Evolutionary conservation across 2,797 vertebrate genomes (phyloP), one percentile per base, ranked within the genome.

Genomic region (Pseudochaenichthys georgianus): DNA sequence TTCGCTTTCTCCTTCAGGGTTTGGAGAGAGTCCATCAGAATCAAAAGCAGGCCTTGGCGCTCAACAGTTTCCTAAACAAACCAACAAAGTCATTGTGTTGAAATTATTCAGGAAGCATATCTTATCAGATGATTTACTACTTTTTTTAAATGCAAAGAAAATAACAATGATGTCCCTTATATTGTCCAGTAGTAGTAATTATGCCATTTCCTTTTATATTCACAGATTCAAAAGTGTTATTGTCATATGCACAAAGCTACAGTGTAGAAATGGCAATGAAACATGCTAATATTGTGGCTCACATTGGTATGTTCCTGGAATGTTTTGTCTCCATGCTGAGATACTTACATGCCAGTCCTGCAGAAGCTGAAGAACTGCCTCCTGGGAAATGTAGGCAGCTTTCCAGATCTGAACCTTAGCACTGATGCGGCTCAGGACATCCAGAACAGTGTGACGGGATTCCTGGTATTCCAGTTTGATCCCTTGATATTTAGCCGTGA

Each of bases 341-440:
- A 48, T 55, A 90, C 93, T 93, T 87, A 98, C 97, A 70, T 93
- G 95, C 96, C 96, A 98, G 77, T 96, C 96, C 83, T 93, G 84
- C 67, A 96, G 87, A 16, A 96, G 84, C 46, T 72, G 74, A 42
- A 86, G 81, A 46, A 95, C 92, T 0, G 91, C 88, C 47, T 96
- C 96, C 78, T 93, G 94, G 28, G 90, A 94, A 48, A 88, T 92
- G 5, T 94, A 97, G 38, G 95, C 95, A 55, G 89, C 13, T n/a
- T 90, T 91, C 96, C 97, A 97, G 65, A 92, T 82, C 75, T 93
- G 91, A 59, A 98, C 60, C 57, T 96, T 97, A 11, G 78, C 78
- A 41, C 71, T 90, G 21, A 95, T 63, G 73, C 90, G 88, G 8
- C 78, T 89, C 67, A 95, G 87, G 66, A 97, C 86, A 67, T 92